Evolutionary conservation across 2,797 vertebrate genomes (phyloP).

Genomic region (Chrysocyon brachyurus): DNA sequence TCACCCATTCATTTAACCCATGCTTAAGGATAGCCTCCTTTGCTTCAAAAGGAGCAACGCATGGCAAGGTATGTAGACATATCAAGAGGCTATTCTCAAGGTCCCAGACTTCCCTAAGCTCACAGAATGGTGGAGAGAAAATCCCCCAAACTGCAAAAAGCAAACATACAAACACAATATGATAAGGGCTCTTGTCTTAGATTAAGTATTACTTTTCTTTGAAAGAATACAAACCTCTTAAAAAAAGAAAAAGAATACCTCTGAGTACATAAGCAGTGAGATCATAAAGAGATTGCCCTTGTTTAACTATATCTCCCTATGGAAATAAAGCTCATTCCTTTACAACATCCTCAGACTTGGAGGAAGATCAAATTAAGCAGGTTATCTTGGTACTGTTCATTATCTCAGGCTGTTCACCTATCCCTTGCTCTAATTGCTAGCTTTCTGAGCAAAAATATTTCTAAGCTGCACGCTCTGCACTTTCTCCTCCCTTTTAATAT

Average conservation of each 20-base stretch:
- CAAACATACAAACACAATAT: background rate
- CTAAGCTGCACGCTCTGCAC: background rate
- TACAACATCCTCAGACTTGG: background rate
- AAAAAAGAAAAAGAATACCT: background rate
- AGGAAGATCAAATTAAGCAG: slow-evolving; percentile 59
- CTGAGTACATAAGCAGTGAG: background rate
- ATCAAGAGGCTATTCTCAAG: background rate
- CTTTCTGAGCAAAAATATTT: slow-evolving; percentile 40
- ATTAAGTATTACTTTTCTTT: background rate
- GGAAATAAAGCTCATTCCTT: background rate
- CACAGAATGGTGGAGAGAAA: background rate
- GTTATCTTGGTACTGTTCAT: slow-evolving; percentile 13
- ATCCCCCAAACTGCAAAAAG: background rate
- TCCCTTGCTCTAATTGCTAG: slow-evolving; percentile 42
- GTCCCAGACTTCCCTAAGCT: background rate
- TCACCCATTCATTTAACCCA: background rate
- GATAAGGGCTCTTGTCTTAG: background rate
- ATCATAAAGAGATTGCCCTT: background rate
- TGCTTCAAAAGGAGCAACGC: background rate
- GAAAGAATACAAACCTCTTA: background rate
- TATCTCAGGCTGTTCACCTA: background rate
- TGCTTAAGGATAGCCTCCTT: background rate
- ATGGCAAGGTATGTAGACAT: background rate
- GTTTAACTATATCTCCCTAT: background rate
- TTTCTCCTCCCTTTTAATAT: slow-evolving; percentile 50